Base-by-base conservation (phyloP, 2,797 vertebrate genomes). In the Alcedo quadribrachys region DNA sequence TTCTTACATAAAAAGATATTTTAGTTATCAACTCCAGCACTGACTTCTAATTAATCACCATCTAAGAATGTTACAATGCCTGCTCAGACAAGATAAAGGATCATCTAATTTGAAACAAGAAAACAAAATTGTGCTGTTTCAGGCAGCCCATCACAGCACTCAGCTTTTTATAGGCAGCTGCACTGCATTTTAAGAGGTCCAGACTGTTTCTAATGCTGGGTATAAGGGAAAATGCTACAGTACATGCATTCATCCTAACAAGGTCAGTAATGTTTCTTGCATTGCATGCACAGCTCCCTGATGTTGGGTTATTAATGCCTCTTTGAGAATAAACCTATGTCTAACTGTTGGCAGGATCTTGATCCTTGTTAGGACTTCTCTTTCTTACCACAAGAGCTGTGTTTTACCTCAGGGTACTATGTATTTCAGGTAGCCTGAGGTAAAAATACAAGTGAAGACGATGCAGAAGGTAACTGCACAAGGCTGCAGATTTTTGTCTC, bases 341-440 rank as follows among this genome's bases (percentile, higher is more conserved):
- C 16, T 21, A 81, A 50, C 57, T 51, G 25, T 58, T 68, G 35
- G 32, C 35, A 75, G 73, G 66, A 50, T 12, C 8, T 2, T 48
- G 40, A 62, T 76, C 51, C 43, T 61, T 95, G 69, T 83, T 83
- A 83, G 58, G 54, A 5, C 37, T 89, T 82, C 88, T 70, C 61
- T 87, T 89, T 68, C 53, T 67, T 89, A 58, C 8, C 32, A 74
- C 71, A 77, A 42, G 71, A 80, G 21, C 68, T 58, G 62, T 80
- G 30, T 95, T 92, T 95, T 75, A 94, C 92, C 86, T 92, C 62
- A 54, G 94, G 95, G 76, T 80, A 82, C 61, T 51, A 19, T 75
- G 84, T 89, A 71, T 61, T 95, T 90, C 81, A 75, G 46, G 75
- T 81, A 92, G 84, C 92, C 92, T 89, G 71, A 94, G 86, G 92